Percentiles rank a stretch among this genome's conserved stretches.
Conservation (phyloP, 2,888 invertebrate species). For the Fragum whitleyi region DNA sequence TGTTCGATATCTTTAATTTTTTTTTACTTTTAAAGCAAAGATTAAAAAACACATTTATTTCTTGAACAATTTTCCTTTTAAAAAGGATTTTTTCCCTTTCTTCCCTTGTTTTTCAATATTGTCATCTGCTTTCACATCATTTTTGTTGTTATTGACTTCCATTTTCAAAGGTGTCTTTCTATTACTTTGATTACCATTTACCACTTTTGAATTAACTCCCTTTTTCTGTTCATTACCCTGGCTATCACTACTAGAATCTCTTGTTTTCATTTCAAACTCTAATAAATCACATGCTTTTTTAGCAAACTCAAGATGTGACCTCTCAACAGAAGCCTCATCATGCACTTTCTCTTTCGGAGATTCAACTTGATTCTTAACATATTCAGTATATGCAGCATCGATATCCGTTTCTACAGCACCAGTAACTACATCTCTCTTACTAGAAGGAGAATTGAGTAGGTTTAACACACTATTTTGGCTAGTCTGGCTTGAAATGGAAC, state of each 20-base stretch:
- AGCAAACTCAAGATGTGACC: slow-evolving; percentile 61
- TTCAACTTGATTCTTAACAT: slow-evolving; percentile 28
- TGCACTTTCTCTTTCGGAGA: slow-evolving; percentile 3
- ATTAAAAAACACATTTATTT: slow-evolving; percentile 29
- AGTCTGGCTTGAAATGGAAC: slow-evolving; percentile 34
- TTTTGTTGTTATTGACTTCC: slow-evolving; percentile 19
- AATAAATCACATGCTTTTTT: slow-evolving; percentile 54
- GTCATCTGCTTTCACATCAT: not conserved
- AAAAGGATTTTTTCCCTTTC: slow-evolving; percentile 57
- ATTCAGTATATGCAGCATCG: slow-evolving; percentile 58
- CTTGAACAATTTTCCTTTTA: slow-evolving; percentile 58
- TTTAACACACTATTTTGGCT: slow-evolving; percentile 60
- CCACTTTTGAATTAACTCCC: slow-evolving; percentile 8
- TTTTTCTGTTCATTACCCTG: slow-evolving; percentile 12
- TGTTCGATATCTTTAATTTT: no score
- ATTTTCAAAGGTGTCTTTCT: not conserved
- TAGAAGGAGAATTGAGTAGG: slow-evolving; percentile 38
- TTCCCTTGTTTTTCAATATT: slow-evolving; percentile 24
- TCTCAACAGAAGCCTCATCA: slow-evolving; percentile 50
- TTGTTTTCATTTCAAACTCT: slow-evolving; percentile 57
- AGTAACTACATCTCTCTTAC: slow-evolving; percentile 35
- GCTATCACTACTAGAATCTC: slow-evolving; percentile 55
- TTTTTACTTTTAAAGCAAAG: no score
- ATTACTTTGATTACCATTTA: not conserved
- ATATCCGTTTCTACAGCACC: slow-evolving; percentile 61